phyloP scores from a whole-genome alignment of 2,888 invertebrate genomes.

The Ennomos quercinarius region DNA sequence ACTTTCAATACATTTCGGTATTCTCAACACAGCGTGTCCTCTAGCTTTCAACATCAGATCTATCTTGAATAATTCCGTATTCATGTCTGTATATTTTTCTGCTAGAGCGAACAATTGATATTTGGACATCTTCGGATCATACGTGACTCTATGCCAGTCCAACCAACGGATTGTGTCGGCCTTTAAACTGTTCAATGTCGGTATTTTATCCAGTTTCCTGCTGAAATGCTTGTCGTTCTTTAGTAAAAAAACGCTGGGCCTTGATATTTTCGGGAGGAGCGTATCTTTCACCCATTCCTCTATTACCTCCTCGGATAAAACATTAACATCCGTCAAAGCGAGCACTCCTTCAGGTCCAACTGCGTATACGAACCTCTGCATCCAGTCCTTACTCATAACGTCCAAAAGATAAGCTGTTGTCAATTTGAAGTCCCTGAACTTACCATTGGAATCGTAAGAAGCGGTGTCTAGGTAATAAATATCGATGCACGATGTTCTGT shows the following conservation, averaged over 20 bases:
- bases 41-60: constrained; percentile 37
- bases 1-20: constrained; percentile 44
- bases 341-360: constrained; percentile 34
- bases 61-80: constrained; percentile 29
- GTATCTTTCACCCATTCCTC: constrained; percentile 41
- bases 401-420: constrained; percentile 2
- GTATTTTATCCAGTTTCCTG: constrained; percentile 30
- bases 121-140: constrained; percentile 41
- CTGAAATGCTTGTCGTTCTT: constrained; percentile 38
- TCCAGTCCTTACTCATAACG: constrained; percentile 6
- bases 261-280: constrained; percentile 34
- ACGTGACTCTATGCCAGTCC: constrained; percentile 42
- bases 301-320: constrained; percentile 33
- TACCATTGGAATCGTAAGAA: constrained; percentile 25
- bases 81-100: constrained; percentile 46
- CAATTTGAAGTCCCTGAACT: constrained; percentile 21
- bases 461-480: constrained; percentile 50
- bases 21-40: constrained; percentile 46
- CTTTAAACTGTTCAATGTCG: constrained; percentile 37
- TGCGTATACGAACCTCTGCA: constrained; percentile 42
- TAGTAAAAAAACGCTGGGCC: constrained; percentile 45
- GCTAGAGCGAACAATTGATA: constrained; percentile 48
- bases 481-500: constrained; percentile 21
- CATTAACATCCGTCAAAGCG: constrained; percentile 23
- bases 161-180: constrained; percentile 50